A percentile compares a stretch with the other conserved stretches of the same genome.
Conservation (phyloP, 53 echinoderm and acorn worm species). For the Mesocentrotus franciscanus region DNA sequence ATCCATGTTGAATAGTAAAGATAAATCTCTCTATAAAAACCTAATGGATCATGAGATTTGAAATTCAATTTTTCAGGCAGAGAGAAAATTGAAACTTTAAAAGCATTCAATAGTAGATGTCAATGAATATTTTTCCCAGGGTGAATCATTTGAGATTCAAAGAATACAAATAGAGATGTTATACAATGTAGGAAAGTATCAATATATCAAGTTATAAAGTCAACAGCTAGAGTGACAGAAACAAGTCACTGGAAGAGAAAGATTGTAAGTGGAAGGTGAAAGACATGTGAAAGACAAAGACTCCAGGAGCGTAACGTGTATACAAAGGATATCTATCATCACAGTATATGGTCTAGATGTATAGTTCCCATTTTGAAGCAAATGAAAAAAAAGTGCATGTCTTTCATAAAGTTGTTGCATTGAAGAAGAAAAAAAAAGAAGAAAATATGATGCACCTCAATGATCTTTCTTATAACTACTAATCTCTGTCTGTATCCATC, state of each 20-base stretch:
- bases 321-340: background rate
- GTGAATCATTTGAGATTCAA: background rate
- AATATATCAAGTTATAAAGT: background rate
- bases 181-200: background rate
- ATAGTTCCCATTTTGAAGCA: background rate
- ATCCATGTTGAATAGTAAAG: background rate
- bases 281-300: background rate
- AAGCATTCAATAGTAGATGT: background rate
- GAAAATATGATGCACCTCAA: background rate
- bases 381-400: background rate
- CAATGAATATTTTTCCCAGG: background rate
- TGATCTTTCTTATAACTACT: background rate
- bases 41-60: background rate
- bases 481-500: background rate
- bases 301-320: background rate
- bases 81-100: background rate
- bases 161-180: background rate
- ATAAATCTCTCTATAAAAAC: background rate
- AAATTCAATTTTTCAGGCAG: no score
- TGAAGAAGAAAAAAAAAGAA: no score
- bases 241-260: background rate
- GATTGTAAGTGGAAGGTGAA: background rate
- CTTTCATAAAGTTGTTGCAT: background rate
- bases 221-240: background rate
- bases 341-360: background rate